Conservation (phyloP, 1,140 invertebrate species). For the Penaeus vannamei region DNA sequence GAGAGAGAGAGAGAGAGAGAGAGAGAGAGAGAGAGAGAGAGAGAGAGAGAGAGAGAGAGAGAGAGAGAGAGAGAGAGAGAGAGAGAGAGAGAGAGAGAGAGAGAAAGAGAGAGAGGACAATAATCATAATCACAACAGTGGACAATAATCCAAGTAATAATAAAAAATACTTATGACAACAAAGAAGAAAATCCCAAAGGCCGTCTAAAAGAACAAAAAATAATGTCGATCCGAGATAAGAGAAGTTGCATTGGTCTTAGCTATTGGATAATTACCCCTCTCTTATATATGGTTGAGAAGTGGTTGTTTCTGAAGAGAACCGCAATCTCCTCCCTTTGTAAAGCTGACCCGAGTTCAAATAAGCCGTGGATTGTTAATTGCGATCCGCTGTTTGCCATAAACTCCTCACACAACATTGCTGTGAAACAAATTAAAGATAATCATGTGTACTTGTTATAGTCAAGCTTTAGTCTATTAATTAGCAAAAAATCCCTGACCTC, state of each 20-base stretch:
- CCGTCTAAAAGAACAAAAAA: neutral
- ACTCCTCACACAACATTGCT: conserved; percentile 75
- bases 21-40: no score
- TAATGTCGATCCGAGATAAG: neutral
- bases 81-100: no score
- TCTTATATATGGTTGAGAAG: conserved; percentile 76
- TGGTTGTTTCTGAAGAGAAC: conserved; percentile 79
- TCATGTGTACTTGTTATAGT: neutral
- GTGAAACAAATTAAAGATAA: conserved; percentile 50
- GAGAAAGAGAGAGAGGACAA: no score
- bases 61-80: no score
- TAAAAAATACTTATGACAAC: neutral
- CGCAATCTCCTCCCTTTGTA: conserved; percentile 75
- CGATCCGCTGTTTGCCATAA: conserved; percentile 75
- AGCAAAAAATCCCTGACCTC: neutral
- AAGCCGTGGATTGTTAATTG: conserved; percentile 78
- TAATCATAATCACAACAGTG: neutral
- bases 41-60: no score
- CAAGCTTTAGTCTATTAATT: neutral
- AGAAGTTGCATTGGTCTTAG: neutral
- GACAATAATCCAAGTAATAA: neutral
- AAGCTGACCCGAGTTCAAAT: conserved; percentile 73
- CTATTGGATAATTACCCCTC: conserved; percentile 72
- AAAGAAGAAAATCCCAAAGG: neutral
- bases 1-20: no score